Evolutionary conservation across 92 coral and sea anemone species (phyloP).

Genomic region (Hydrozoanthus gracilis): DNA sequence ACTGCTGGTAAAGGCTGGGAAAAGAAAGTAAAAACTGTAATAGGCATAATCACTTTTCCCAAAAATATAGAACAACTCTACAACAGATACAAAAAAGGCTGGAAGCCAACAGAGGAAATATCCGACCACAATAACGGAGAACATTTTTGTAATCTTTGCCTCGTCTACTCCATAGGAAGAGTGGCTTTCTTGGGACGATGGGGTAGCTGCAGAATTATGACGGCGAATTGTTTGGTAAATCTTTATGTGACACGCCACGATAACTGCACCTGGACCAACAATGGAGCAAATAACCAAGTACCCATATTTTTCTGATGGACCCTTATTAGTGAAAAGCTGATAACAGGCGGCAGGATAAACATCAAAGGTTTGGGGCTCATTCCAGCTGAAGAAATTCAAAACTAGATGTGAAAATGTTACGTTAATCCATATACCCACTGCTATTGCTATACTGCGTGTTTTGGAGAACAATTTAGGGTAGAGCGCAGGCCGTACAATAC

Average conservation of each 20-base stretch:
- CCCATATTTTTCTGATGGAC: neutral
- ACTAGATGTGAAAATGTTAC: neutral
- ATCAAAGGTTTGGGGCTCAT: neutral
- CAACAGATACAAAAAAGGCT: neutral
- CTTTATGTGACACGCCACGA: neutral
- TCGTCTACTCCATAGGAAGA: neutral
- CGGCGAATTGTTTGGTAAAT: neutral
- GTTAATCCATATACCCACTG: neutral
- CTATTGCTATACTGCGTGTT: neutral
- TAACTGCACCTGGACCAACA: neutral
- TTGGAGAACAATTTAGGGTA: neutral
- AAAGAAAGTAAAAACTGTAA: neutral
- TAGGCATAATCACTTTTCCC: neutral
- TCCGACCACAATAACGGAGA: neutral
- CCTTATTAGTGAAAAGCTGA: neutral
- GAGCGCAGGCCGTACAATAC: neutral
- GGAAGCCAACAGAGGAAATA: conserved; percentile 11
- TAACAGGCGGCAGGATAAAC: neutral
- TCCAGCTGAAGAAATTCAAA: neutral
- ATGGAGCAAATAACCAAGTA: neutral
- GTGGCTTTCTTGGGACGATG: neutral
- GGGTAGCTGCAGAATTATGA: neutral
- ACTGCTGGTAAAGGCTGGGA: neutral
- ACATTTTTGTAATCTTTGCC: neutral
- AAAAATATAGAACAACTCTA: neutral